Conservation (phyloP, 2,113 vertebrate species). For the Blennius ocellaris region DNA sequence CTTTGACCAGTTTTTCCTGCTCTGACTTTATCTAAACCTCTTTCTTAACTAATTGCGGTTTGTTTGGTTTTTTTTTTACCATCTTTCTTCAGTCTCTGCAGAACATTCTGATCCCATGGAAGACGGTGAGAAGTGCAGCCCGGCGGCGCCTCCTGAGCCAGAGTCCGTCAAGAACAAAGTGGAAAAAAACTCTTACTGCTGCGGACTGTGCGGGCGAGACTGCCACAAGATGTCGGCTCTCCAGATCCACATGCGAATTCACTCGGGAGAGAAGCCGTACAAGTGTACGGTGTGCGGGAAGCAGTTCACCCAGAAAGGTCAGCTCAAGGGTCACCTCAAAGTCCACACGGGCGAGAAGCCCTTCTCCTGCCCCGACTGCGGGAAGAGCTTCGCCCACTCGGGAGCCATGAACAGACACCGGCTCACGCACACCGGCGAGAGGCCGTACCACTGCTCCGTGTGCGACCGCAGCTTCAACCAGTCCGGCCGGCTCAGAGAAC, state of each 20-base stretch:
- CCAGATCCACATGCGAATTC: conserved; percentile 77
- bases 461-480: conserved; percentile 85
- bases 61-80: neutral
- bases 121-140: conserved; percentile 23
- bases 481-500: conserved; percentile 79
- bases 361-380: conserved; percentile 75
- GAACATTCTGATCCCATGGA: neutral
- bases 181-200: conserved; percentile 72
- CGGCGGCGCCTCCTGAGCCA: conserved; percentile 16
- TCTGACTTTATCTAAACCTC: too few relatives aligned
- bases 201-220: conserved; percentile 78
- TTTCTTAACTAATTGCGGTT: too few relatives aligned
- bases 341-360: conserved; percentile 78
- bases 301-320: conserved; percentile 77
- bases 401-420: conserved; percentile 78
- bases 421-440: conserved; percentile 76
- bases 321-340: conserved; percentile 77
- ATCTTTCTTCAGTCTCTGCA: conserved; percentile 37
- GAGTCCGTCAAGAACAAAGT: conserved; percentile 6
- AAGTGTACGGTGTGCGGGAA: conserved; percentile 75
- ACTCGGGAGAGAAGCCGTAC: conserved; percentile 76
- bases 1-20: too few relatives aligned
- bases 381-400: conserved; percentile 75
- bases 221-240: conserved; percentile 79
- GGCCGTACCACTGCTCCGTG: conserved; percentile 80